Base-by-base conservation (phyloP, 2,797 vertebrate genomes). In the Phylloscopus collybita region DNA sequence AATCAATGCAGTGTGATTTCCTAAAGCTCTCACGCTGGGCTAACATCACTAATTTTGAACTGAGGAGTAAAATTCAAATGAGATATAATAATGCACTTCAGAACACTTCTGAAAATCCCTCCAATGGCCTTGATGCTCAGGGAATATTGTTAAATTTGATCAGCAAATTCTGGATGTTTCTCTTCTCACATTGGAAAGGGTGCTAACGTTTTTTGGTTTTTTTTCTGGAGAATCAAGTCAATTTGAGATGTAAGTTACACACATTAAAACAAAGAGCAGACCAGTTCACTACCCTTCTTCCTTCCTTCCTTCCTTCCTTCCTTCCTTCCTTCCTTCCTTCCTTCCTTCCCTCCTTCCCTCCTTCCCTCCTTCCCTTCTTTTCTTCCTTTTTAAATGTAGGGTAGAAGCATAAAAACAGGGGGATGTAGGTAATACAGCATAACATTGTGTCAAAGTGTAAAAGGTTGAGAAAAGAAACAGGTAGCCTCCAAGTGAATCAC, bases 51-150 rank as follows among this genome's bases (percentile, higher is more conserved):
- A 78, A 86, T 64, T 95, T 88, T 72, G 81, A 95, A 95, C 54
- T 53, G 50, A 88, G 69, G 51, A 66, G 59, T 65, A 86, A 94
- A 92, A 83, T 90, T 90, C 88, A 80, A 81, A 96, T 92, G 73
- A 92, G n/a, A 42, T 40, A 27, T 32, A 95, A 86, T 86, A 86
- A 79, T 29, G 54, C 36, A 40, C 40, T 40, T 40, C 40, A 78
- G 66, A 93, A 51, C 47, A 38, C n/a, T 84, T 84, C 66, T 66
- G 47, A 88, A 94, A 93, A 95, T 72, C 66, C 36, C 66, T 81
- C n/a, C 51, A 11, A 16, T 56, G 70, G 79, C 76, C 62, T 59
- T 88, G 64, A 90, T 3, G 4, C 59, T 84, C 49, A 86, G 71
- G 54, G 42, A 95, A 73, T 67, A 60, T 51, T 79, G 66, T 40